A percentile compares a stretch with the other conserved stretches of the same genome.
phyloP scores from a whole-genome alignment of 2,113 vertebrate species.

The Leiothrix lutea region DNA sequence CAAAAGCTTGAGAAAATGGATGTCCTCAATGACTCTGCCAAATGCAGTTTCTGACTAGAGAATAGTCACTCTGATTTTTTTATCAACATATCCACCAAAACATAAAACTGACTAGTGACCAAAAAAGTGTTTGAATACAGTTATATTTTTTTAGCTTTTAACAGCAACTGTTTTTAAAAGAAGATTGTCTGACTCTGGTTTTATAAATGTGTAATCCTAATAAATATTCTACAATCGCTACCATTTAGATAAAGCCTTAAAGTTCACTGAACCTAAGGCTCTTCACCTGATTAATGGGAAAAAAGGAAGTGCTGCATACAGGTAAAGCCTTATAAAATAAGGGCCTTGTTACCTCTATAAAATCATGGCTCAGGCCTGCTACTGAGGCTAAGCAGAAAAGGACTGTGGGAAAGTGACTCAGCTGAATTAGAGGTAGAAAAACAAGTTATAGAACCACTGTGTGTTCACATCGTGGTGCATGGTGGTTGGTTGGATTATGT shows the following conservation, averaged over 20 bases:
- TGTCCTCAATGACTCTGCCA: neutral
- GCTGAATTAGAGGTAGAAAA: neutral
- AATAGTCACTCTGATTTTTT: neutral
- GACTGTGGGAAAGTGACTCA: neutral
- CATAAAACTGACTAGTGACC: neutral
- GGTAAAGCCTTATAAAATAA: neutral
- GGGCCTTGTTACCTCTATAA: neutral
- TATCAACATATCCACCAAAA: neutral
- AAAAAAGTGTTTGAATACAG: neutral
- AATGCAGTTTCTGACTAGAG: neutral
- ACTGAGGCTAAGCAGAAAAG: too few species aligned
- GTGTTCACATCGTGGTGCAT: neutral
- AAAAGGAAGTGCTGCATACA: neutral
- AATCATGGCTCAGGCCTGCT: neutral
- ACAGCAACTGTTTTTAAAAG: neutral
- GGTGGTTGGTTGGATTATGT: neutral
- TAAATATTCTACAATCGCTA: neutral
- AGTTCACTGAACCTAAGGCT: neutral
- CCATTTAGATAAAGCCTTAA: neutral
- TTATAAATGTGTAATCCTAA: neutral
- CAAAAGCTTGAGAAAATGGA: neutral
- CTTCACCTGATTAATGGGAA: neutral
- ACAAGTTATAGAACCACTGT: rapidly evolving
- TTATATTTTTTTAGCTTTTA: neutral
- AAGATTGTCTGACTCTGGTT: neutral